A percentile compares a stretch with the other conserved stretches of the same genome.
phyloP scores from a whole-genome alignment of 1,140 invertebrate genomes.

The Limonius californicus region DNA sequence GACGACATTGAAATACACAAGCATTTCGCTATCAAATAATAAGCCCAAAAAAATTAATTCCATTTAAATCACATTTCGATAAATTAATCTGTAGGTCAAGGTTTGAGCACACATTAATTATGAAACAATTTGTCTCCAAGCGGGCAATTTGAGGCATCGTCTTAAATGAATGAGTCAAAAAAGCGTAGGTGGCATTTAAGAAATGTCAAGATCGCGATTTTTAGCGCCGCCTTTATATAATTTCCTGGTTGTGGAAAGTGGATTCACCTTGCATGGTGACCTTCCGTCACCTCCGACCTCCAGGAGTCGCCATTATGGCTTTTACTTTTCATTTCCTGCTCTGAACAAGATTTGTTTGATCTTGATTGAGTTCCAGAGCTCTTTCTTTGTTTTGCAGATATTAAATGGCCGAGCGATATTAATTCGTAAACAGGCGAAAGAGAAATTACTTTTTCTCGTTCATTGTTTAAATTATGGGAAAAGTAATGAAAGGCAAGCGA shows the following conservation, averaged over 20 bases:
- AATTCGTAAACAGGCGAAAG: neutral
- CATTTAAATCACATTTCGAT: too few relatives aligned
- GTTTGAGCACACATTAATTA: neutral
- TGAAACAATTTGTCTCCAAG: conserved; percentile 1
- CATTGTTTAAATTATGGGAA: conserved; percentile 1
- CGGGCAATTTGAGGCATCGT: neutral
- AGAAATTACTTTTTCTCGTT: conserved; percentile 5
- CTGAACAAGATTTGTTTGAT: neutral
- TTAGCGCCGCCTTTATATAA: conserved; percentile 16
- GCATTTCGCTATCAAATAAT: too few relatives aligned
- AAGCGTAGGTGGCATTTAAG: conserved; percentile 31
- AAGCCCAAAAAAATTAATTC: too few relatives aligned
- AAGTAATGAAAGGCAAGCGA: neutral
- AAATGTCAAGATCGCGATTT: conserved; percentile 29
- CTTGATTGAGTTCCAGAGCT: neutral
- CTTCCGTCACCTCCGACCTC: conserved; percentile 31
- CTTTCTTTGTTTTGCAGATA: neutral
- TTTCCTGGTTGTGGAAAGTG: conserved; percentile 27
- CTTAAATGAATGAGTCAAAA: conserved; percentile 1
- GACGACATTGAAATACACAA: too few relatives aligned
- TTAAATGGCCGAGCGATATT: neutral
- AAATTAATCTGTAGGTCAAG: neutral
- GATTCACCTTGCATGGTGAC: conserved; percentile 26
- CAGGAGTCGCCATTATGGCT: conserved; percentile 16
- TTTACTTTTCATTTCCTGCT: conserved; percentile 25